Evolutionary conservation across 2,113 vertebrate genomes (phyloP).

Genomic region (Equus quagga): DNA sequence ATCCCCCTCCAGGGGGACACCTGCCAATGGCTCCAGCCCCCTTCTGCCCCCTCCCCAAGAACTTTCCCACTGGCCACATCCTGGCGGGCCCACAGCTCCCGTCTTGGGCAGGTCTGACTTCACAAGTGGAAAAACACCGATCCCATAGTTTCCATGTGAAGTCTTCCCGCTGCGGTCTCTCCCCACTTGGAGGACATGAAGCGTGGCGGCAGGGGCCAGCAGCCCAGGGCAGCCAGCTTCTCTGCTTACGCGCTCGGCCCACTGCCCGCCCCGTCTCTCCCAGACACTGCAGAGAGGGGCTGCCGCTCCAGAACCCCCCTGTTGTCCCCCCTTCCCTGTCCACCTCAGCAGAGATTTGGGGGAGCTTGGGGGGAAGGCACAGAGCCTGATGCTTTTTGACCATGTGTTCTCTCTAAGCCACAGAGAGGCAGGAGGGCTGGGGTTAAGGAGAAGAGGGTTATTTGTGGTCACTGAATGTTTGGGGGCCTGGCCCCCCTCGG

Average conservation of each 20-base stretch:
- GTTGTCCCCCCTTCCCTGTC: neutral
- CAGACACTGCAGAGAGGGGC: slow-evolving; percentile 45
- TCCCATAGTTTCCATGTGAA: slow-evolving; percentile 74
- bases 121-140: slow-evolving; percentile 73
- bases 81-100: slow-evolving; percentile 1
- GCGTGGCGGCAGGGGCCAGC: neutral
- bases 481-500: neutral
- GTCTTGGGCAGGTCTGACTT: slow-evolving; percentile 61
- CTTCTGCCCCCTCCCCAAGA: neutral
- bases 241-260: slow-evolving; percentile 67
- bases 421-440: neutral
- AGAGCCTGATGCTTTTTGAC: neutral
- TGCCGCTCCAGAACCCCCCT: neutral
- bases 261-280: slow-evolving; percentile 37
- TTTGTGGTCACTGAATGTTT: neutral
- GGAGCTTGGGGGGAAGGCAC: neutral
- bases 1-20: neutral
- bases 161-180: slow-evolving; percentile 62
- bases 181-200: slow-evolving; percentile 1
- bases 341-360: neutral
- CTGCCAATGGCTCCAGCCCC: neutral
- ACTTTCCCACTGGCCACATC: slow-evolving; percentile 39
- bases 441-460: neutral
- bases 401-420: neutral
- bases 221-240: slow-evolving; percentile 68